Conservation (phyloP, 1,140 invertebrate genomes). For the Heliconius eleuchia region DNA sequence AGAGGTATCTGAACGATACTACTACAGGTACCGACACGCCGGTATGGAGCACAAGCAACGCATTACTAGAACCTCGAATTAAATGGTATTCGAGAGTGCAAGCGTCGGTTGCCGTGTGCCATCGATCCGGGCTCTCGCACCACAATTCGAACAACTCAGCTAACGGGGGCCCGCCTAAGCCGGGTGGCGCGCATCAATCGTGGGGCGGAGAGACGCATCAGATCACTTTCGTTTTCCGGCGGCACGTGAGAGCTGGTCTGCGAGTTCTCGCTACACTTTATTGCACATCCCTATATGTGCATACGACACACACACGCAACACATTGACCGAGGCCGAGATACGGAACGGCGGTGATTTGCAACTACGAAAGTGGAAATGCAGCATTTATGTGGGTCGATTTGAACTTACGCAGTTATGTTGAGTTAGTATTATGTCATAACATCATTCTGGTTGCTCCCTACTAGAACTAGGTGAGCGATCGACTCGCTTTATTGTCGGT, state of each 20-base stretch:
- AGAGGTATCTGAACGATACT: neutral
- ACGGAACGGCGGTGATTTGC: conserved; percentile 72
- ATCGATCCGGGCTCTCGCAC: conserved; percentile 51
- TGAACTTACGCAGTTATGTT: conserved; percentile 62
- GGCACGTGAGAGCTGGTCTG: conserved; percentile 71
- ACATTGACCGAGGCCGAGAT: conserved; percentile 79
- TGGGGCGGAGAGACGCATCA: conserved; percentile 69
- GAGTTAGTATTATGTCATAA: conserved; percentile 52
- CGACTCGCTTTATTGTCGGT: neutral
- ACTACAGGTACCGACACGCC: too few relatives aligned
- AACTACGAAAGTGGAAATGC: conserved; percentile 80
- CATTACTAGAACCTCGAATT: conserved; percentile 48
- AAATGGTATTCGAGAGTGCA: conserved; percentile 68
- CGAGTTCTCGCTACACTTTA: conserved; percentile 77
- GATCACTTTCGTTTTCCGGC: conserved; percentile 77
- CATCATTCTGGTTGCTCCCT: conserved; percentile 32
- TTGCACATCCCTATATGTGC: conserved; percentile 71
- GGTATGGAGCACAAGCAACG: neutral
- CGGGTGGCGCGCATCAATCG: conserved; percentile 63
- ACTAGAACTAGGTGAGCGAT: conserved; percentile 13
- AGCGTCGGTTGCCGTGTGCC: conserved; percentile 57
- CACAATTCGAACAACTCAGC: conserved; percentile 75
- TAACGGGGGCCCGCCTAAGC: conserved; percentile 69
- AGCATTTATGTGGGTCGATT: conserved; percentile 77
- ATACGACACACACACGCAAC: conserved; percentile 68